Evolutionary conservation across 2,113 vertebrate genomes (phyloP).

Genomic region (Piaya cayana): DNA sequence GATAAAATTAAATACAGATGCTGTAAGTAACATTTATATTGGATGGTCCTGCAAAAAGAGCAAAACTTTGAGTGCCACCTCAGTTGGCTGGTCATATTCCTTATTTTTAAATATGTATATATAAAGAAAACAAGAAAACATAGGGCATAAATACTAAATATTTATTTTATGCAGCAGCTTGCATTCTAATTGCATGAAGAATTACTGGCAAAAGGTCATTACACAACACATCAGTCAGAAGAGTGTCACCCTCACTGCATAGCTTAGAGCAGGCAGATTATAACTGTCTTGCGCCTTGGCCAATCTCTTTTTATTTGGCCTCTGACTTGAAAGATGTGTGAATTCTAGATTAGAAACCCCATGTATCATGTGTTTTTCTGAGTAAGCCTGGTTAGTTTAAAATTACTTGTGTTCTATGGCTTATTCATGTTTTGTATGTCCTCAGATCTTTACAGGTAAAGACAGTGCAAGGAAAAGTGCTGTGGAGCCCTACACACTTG

Average conservation of each 20-base stretch:
- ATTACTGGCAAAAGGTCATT: neutral
- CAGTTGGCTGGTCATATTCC: neutral
- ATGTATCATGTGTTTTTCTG: neutral
- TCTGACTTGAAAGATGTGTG: neutral
- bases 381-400: neutral
- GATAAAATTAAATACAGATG: neutral
- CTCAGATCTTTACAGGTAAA: neutral
- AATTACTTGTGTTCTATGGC: neutral
- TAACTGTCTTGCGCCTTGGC: neutral
- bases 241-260: neutral
- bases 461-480: neutral
- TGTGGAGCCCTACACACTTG: fast-evolving
- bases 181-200: neutral
- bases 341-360: neutral
- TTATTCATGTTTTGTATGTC: neutral
- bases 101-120: neutral
- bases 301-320: neutral
- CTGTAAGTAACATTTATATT: neutral
- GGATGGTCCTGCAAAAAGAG: neutral
- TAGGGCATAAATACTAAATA: neutral
- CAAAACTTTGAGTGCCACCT: neutral
- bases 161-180: neutral
- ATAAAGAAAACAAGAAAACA: neutral
- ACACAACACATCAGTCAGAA: neutral
- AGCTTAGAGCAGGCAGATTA: neutral